Percentiles rank a stretch among this genome's conserved stretches.
These are phyloP conservation scores for Lithophane leautieri DNA, from an alignment of 2,888 invertebrate species.

Conservation along the genomic window DNA sequence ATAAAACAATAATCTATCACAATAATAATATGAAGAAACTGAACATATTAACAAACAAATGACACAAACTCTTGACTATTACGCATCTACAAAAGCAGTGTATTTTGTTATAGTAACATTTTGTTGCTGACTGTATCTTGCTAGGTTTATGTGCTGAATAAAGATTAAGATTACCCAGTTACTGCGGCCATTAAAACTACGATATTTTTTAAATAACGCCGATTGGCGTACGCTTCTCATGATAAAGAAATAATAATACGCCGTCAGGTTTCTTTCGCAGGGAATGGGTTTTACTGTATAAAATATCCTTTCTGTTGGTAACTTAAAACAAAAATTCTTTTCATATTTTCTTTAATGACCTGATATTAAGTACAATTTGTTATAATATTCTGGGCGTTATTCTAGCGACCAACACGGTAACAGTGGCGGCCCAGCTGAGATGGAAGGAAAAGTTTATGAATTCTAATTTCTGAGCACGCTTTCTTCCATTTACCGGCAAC, in stretches of 20 bases:
- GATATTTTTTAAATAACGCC: not conserved
- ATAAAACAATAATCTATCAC: conserved; percentile 11
- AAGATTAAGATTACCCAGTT: not conserved
- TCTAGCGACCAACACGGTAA: not conserved
- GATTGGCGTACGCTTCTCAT: not conserved
- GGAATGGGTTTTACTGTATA: not conserved
- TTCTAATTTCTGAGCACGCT: not conserved
- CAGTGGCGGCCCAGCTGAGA: not conserved
- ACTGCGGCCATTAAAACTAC: not conserved
- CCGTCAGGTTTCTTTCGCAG: not conserved
- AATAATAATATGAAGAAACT: conserved; percentile 8
- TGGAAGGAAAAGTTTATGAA: not conserved
- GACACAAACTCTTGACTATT: not conserved
- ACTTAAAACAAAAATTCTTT: conserved; percentile 42
- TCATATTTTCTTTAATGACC: conserved; percentile 11
- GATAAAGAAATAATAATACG: not conserved
- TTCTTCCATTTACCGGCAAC: conserved; percentile 13
- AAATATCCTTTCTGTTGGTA: conserved; percentile 45
- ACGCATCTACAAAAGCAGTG: not conserved
- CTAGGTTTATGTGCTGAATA: conserved; percentile 2
- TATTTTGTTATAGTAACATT: not conserved
- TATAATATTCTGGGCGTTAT: conserved; percentile 21
- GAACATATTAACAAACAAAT: not conserved
- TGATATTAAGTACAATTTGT: conserved; percentile 44
- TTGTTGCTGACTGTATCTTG: conserved; percentile 18